Evolutionary conservation across 2,113 vertebrate genomes (phyloP), one percentile per base, ranked within the genome.

Genomic region (Calyptomena viridis): DNA sequence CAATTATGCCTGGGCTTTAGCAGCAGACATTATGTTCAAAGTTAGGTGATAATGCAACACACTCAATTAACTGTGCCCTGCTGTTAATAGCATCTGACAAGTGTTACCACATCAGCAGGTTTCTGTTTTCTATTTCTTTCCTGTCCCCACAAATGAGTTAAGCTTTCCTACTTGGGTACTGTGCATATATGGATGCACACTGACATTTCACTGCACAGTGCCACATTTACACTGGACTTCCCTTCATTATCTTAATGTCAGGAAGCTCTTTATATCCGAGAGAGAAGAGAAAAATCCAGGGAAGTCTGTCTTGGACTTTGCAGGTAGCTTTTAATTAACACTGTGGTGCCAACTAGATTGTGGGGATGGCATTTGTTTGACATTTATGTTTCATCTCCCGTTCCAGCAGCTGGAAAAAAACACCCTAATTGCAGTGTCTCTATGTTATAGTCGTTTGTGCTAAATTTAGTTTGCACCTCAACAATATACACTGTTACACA

Each of bases 241-340:
- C 40, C 69, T 91, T 93, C 2, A 0, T 89, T 68, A 89, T 25
- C 73, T 84, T 92, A 78, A 87, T 47, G 80, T 74, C 86, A 96
- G 23, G 47, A 53, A 95, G 81, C 35, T 30, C 60, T 84, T 85
- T 55, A 27, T 21, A 35, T 40, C 31, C 3, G 18, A 76, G 19
- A 85, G 9, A 79, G 37, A 59, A 64, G 30, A 84, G 67, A 71
- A 75, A 82, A 91, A 87, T 35, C 33, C 35, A 77, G 24, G 63
- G 13, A 84, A 84, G 33, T 40, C 64, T 76, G 62, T 49, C 82
- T 55, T 40, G 35, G 72, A 89, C 89, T 81, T 86, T 21, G 24
- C 76, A 94, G 77, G 56, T 93, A 89, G 42, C 72, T 91, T 91
- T 89, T 86, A 95, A 94, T 93, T 87, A 96, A 93, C 69, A 73